Evolutionary conservation across 2,113 vertebrate species (phyloP), one percentile per base, ranked within the genome.

Genomic region (Hiodon tergisus): DNA sequence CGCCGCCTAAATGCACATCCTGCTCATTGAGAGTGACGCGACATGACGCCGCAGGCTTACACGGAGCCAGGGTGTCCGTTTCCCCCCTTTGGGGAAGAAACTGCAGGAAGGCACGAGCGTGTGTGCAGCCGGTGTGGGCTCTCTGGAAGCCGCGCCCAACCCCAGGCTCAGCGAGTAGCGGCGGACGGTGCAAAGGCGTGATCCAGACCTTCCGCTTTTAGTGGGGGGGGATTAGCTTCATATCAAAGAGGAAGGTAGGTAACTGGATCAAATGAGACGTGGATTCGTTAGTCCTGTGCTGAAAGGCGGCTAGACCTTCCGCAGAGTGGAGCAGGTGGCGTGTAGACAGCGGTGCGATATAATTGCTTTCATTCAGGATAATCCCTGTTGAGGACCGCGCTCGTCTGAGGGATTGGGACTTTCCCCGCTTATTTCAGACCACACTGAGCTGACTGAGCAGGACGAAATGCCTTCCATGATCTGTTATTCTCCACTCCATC

Each of bases 21-120:
- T 31, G 31, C 31, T 31, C 53, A 62, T 69, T 76, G 81, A 80
- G 74, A 73, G 80, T 78, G 78, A 83, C 80, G 73, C 78, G 83
- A 76, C 74, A 65, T 53, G 60, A 10, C 61, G 57, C 74, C 54
- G 50, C 48, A 58, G 60, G 58, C 67, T 70, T 61, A 75, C 50
- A 60, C n/a, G 67, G 11, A 13, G 13, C 59, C 6, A 46, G n/a
- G 3, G 68, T 60, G 60, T 76, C 53, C 48, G 46, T 76, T 76
- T 76, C 48, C 75, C 17, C 55, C 11, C 17, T 17, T 59, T 31
- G 31, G 31, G 31, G 31, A 31, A 31, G 31, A 31, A 31, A 31
- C 31, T 31, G 31, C 31, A 31, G 31, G 31, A 59, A 58, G 55
- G 11, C 13, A 48, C 17, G 58, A 54, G 2, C 16, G 46, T 71